Base-by-base conservation (phyloP, 2,113 vertebrate genomes). In the Phyllostomus discolor region DNA sequence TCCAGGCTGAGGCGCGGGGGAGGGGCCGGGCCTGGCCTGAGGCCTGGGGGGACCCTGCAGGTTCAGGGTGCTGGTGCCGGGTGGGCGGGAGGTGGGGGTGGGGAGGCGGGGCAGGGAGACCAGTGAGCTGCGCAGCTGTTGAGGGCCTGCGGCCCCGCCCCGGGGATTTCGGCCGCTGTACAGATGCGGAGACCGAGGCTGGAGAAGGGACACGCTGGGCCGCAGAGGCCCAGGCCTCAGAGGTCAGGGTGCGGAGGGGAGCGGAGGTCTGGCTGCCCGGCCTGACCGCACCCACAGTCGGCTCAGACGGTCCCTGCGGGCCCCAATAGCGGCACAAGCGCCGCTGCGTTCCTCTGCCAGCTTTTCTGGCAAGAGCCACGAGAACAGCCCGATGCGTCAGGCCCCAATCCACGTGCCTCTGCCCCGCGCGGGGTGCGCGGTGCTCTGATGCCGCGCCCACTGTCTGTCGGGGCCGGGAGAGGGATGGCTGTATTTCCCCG, bases 401-500 rank as follows among this genome's bases (percentile, higher is more conserved):
- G 38, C 76, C 62, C 26, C 83, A 76, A 73, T 80, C 16, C 0
- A 82, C 20, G 46, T 4, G 2, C 33, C 64, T 78, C 89, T 59
- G 50, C 64, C 93, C 91, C 0, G 22, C 35, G 0, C 22, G 69
- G 87, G 64, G 22, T 67, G 94, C 48, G 87, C 46, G 24, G 59
- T 52, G 73, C 69, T 38, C 84, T 50, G 93, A 73, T 43, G 1
- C 17, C 2, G 17, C 38, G 16, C 69, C 8, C 1, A 38, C 79
- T 89, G 20, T 92, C 91, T 90, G 75, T 48, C 59, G 38, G 91
- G 91, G 75, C 89, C 70, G 26, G 92, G 95, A 93, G 59, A 50
- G 82, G 35, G 82, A 95, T 62, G 80, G 95, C 83, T 94, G 87
- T 72, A 80, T 90, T 93, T 94, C 93, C 89, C n/a, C 78, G 57